A percentile compares a stretch with the other conserved stretches of the same genome.
Evolutionary conservation across 2,113 vertebrate genomes (phyloP).

Genomic region (Stercorarius parasiticus): DNA sequence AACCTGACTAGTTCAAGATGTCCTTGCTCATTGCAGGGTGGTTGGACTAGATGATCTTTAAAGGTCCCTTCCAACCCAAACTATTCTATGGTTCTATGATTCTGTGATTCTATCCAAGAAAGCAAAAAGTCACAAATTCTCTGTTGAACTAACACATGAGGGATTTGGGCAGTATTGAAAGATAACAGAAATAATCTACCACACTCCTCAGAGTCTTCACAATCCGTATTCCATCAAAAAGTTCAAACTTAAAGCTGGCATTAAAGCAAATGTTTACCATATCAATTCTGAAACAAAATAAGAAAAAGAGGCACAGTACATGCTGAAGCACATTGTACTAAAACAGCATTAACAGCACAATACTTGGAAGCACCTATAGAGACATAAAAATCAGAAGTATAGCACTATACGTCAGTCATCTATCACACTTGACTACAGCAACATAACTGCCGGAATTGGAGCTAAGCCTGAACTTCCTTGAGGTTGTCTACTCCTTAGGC

Average conservation of each 20-base stretch:
- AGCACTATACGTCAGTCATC: background rate
- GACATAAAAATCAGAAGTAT: background rate
- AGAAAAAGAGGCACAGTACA: background rate
- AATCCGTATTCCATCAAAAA: background rate
- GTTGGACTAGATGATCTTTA: too few species aligned
- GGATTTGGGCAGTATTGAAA: background rate
- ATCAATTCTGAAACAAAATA: background rate
- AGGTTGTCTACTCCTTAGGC: background rate
- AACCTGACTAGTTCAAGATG: too few species aligned
- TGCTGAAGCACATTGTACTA: background rate
- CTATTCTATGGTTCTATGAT: too few species aligned
- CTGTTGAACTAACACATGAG: background rate
- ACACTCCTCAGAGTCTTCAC: background rate
- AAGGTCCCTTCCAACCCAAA: too few species aligned
- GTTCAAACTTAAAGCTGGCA: background rate
- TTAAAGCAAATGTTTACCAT: background rate
- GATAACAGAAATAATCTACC: background rate
- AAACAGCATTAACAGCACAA: background rate
- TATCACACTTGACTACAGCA: background rate
- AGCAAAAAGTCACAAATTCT: background rate
- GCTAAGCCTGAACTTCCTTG: background rate
- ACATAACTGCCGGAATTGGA: background rate
- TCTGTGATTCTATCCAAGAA: background rate
- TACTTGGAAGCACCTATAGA: background rate
- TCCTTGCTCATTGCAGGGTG: too few species aligned